Evolutionary conservation across 2,888 invertebrate species (phyloP).

Genomic region (Alloplasta piceator): DNA sequence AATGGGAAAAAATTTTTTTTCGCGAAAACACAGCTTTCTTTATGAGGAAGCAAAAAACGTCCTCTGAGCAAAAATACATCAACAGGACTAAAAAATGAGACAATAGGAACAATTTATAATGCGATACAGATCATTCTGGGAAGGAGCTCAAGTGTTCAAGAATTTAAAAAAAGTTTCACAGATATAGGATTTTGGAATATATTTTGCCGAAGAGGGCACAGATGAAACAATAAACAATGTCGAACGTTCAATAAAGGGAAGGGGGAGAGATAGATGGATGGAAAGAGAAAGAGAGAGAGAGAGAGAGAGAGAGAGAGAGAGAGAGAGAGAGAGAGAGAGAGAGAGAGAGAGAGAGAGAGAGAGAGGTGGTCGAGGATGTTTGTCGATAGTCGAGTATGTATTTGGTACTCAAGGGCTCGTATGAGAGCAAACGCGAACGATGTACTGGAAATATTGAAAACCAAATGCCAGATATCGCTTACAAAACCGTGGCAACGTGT

Average conservation of each 20-base stretch:
- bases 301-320: background rate
- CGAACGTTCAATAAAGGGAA: background rate
- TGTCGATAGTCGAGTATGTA: slow-evolving; percentile 46
- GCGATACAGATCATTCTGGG: too few species aligned
- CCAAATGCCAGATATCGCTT: slow-evolving; percentile 59
- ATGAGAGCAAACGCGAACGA: slow-evolving; percentile 30
- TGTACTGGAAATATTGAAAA: slow-evolving; percentile 67
- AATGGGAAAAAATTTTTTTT: too few species aligned
- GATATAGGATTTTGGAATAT: background rate
- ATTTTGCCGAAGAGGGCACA: slow-evolving; percentile 10
- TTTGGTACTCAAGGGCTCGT: slow-evolving; percentile 20
- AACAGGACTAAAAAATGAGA: too few species aligned
- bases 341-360: slow-evolving; percentile 1
- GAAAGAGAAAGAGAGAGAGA: slow-evolving; percentile 14
- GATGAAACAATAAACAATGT: slow-evolving; percentile 39
- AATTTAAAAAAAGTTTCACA: background rate
- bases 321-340: background rate
- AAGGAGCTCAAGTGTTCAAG: background rate
- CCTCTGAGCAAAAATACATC: too few species aligned
- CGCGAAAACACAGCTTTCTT: too few species aligned
- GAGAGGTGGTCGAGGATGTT: slow-evolving; percentile 19
- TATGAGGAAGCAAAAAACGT: too few species aligned
- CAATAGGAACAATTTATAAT: too few species aligned
- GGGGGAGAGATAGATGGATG: slow-evolving; percentile 1
- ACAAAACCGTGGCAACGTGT: slow-evolving; percentile 16